Evolutionary conservation across 2,113 vertebrate species (phyloP).

Genomic region (Trichechus manatus): DNA sequence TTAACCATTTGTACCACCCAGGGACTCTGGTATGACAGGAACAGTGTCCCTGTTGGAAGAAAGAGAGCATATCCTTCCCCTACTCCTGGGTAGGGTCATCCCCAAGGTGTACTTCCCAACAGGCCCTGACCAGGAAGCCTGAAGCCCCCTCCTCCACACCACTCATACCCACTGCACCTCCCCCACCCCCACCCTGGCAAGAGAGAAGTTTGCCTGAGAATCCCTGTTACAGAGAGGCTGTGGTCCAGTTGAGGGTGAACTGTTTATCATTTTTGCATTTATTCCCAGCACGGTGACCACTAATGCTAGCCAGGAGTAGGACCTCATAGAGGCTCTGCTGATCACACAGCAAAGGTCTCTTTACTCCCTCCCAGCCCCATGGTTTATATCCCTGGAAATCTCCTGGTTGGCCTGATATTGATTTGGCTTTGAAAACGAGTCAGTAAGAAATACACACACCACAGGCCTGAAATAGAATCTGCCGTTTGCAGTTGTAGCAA

Average conservation of each 20-base stretch:
- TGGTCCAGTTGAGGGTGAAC: background rate
- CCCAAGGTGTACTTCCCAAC: background rate
- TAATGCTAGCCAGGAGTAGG: background rate
- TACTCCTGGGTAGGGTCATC: background rate
- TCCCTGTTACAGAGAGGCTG: background rate
- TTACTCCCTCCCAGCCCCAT: background rate
- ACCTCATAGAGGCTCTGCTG: background rate
- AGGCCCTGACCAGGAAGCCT: background rate
- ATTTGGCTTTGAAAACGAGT: constrained; percentile 73
- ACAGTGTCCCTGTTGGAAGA: background rate
- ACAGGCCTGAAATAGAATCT: constrained; percentile 53
- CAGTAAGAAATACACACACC: constrained; percentile 8
- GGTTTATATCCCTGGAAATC: constrained; percentile 54
- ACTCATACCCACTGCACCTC: background rate
- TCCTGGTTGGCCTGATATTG: constrained; percentile 28
- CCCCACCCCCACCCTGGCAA: background rate
- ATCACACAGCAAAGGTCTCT: background rate
- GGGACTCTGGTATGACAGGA: background rate
- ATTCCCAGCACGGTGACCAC: background rate
- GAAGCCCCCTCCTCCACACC: background rate
- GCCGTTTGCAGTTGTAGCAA: constrained; percentile 40
- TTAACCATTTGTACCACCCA: background rate
- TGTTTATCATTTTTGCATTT: background rate
- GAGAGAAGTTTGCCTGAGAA: background rate
- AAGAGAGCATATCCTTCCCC: background rate